Percentiles rank a stretch among this genome's conserved stretches.
Conservation (phyloP, 2,113 vertebrate genomes). For the Pseudonaja textilis region DNA sequence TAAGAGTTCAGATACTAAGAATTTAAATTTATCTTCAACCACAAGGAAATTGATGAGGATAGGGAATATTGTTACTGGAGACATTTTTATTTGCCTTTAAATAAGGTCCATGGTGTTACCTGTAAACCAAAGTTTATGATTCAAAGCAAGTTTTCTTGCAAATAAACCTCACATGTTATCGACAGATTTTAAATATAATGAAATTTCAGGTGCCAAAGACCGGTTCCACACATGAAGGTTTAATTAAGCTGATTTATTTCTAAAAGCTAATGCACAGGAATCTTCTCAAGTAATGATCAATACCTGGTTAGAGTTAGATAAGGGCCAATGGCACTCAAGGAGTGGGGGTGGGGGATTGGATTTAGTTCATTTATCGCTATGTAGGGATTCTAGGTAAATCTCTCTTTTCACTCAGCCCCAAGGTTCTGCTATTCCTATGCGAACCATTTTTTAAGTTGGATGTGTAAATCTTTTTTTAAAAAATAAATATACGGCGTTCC, state of each 20-base stretch:
- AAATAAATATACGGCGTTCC: not conserved
- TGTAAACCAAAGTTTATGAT: not conserved
- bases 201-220: not conserved
- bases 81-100: not conserved
- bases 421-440: not conserved
- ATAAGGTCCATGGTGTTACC: not conserved
- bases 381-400: not conserved
- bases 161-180: not conserved
- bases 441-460: not conserved
- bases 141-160: not conserved
- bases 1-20: not conserved
- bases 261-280: not conserved
- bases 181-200: not conserved
- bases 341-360: not conserved
- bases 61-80: conserved; percentile 7
- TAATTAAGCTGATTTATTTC: not conserved
- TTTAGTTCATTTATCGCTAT: not conserved
- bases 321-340: not conserved
- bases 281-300: not conserved
- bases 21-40: not conserved
- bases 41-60: not conserved
- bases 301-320: not conserved
- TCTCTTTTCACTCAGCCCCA: not conserved
- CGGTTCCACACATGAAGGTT: not conserved
- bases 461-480: not conserved